Conservation (phyloP, 2,888 invertebrate species). For the Eueremaeus valkanovi region DNA sequence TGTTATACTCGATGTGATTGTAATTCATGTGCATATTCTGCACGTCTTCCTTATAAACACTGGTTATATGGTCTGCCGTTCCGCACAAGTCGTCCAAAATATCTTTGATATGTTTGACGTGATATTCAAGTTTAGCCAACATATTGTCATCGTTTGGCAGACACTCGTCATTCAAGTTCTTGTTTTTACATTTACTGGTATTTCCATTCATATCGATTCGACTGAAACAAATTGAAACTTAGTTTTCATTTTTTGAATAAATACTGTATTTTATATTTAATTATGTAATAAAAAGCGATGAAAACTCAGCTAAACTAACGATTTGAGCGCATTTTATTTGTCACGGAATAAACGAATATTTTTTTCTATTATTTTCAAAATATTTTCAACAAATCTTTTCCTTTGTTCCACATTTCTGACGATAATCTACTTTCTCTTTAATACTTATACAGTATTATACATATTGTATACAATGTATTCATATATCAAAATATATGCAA, state of each 20-base stretch:
- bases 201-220: conserved; percentile 14
- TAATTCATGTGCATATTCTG: conserved; percentile 33
- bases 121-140: conserved; percentile 12
- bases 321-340: too few relatives aligned
- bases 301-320: too few relatives aligned
- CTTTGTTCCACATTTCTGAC: too few relatives aligned
- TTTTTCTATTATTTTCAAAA: too few relatives aligned
- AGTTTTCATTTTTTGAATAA: background rate
- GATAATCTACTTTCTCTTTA: too few relatives aligned
- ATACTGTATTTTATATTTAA: background rate
- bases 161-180: background rate
- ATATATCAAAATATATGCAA: too few relatives aligned
- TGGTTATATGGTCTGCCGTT: background rate
- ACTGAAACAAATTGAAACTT: background rate
- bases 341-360: too few relatives aligned
- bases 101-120: background rate
- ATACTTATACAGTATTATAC: too few relatives aligned
- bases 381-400: too few relatives aligned
- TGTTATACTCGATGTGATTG: conserved; percentile 15
- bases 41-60: conserved; percentile 19
- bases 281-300: background rate
- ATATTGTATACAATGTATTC: too few relatives aligned
- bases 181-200: background rate
- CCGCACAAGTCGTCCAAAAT: background rate
- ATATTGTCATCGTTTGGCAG: background rate